Base-by-base conservation (phyloP, 1,140 invertebrate species). In the Phymorhynchus buccinoides region DNA sequence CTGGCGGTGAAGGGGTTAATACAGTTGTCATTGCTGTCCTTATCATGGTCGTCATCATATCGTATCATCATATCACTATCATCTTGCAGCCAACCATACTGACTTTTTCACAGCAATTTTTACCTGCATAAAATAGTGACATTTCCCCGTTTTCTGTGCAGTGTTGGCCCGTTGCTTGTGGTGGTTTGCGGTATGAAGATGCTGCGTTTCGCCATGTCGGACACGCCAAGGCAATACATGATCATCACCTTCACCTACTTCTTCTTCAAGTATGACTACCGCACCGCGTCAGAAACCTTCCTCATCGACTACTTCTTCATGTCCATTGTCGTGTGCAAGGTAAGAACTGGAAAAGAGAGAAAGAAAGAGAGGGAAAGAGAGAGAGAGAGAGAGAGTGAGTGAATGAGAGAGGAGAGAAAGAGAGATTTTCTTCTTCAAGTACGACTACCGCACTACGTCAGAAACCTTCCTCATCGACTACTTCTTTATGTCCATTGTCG, bases 381-480 rank as follows among this genome's bases (percentile, higher is more conserved):
- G n/a, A n/a, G n/a, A n/a, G n/a, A n/a, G n/a, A n/a, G n/a, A n/a
- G n/a, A n/a, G n/a, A n/a, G n/a, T n/a, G n/a, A n/a, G n/a, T n/a
- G n/a, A n/a, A n/a, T n/a, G n/a, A n/a, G n/a, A n/a, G n/a, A n/a
- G n/a, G n/a, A n/a, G n/a, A n/a, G n/a, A n/a, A n/a, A n/a, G n/a
- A n/a, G n/a, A n/a, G n/a, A n/a, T n/a, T n/a, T 95, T 99, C 12
- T 96, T 99, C 88, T 99, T 98, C 93, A 96, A 96, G 87, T 95
- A 96, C 87, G 98, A 99, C 92, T 96, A 96, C 87, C 94, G 94
- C 22, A 85, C 88, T 75, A 94, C 95, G 41, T 96, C 96, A 41
- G 97, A 99, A 93, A 96, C 96, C 79, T 98, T 99, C 90, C 95
- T 99, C 3, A 94, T 99, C 0, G 97, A 98, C 92, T 99, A 98